phyloP scores from a whole-genome alignment of 2,113 vertebrate species.

The Tachysurus vachellii region DNA sequence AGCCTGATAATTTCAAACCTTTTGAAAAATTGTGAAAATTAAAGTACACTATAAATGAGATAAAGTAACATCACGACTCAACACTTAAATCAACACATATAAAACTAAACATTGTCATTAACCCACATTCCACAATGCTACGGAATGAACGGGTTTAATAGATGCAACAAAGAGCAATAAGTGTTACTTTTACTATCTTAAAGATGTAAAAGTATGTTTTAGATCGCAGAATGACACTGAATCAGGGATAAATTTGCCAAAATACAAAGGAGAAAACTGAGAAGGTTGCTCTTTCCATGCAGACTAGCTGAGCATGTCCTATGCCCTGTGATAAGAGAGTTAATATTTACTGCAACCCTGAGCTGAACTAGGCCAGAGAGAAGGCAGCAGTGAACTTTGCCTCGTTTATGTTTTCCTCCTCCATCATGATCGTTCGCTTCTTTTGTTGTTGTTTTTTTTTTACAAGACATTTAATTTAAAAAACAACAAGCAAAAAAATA shows the following conservation, averaged over 20 bases:
- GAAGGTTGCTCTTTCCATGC: constrained; percentile 5
- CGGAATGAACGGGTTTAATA: not conserved
- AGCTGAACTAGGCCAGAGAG: constrained; percentile 48
- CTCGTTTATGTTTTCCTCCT: constrained; percentile 47
- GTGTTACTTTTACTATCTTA: not conserved
- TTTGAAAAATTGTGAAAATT: not conserved
- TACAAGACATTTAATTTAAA: not conserved
- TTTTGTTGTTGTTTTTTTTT: not conserved
- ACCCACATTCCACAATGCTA: not conserved
- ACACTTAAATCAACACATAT: not conserved
- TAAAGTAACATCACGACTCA: not conserved
- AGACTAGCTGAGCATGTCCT: constrained; percentile 36
- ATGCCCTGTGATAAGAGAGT: constrained; percentile 56
- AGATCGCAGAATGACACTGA: not conserved
- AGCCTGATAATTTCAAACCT: too few relatives aligned
- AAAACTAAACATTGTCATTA: not conserved
- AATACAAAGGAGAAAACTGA: not conserved
- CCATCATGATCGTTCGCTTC: not conserved
- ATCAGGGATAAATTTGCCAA: not conserved
- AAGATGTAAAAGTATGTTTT: not conserved
- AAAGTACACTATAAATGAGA: not conserved
- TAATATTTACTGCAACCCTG: constrained; percentile 61
- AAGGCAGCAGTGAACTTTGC: constrained; percentile 56
- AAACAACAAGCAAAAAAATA: not conserved
- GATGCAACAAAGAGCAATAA: not conserved